Evolutionary conservation across 2,888 invertebrate genomes (phyloP), one percentile per base, ranked within the genome.

Genomic region (Megalurothrips usitatus): DNA sequence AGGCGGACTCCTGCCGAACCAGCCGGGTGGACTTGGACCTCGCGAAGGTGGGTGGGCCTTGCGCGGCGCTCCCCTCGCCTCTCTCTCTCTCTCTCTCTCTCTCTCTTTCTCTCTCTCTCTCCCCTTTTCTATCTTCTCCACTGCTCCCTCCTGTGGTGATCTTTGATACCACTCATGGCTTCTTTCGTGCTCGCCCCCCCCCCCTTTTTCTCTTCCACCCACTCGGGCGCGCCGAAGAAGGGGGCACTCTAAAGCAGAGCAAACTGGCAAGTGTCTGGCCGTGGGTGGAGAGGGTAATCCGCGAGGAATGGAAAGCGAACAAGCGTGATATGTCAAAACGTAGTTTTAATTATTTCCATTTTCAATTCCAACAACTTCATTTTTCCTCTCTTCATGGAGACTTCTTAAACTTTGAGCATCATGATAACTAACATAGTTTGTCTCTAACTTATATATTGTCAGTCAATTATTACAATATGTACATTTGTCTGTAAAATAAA

Each of bases 401-500:
- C 9, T 12, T 8, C n/a, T 75, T 12, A 12, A 0, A 26, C 8
- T 26, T 68, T 75, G 68, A 75, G 68, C 68, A 75, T 75, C 26
- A 26, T 75, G 26, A 75, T 10, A n/a, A 75, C 19, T 75, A 75
- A 12, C 23, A 75, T 26, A 8, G 12, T 26, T 23, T 26, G 12
- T 26, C n/a, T 12, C 26, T 26, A 26, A 75, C 68, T 26, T 75
- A 43, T 43, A 43, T 43, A 75, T 75, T 75, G 68, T 75, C 68
- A 75, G 68, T 75, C 68, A 75, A 75, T 23, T 75, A 75, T 23
- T 26, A 26, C 12, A 75, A 23, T 75, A 75, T 75, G 23, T 75
- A 75, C 68, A 75, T 26, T 9, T 75, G 68, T 75, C 68, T 75
- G 23, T 75, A 75, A 58, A 75, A 75, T 75, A 75, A 75, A 75